Conservation (phyloP, 1,140 invertebrate species). For the Drosophila tani region DNA sequence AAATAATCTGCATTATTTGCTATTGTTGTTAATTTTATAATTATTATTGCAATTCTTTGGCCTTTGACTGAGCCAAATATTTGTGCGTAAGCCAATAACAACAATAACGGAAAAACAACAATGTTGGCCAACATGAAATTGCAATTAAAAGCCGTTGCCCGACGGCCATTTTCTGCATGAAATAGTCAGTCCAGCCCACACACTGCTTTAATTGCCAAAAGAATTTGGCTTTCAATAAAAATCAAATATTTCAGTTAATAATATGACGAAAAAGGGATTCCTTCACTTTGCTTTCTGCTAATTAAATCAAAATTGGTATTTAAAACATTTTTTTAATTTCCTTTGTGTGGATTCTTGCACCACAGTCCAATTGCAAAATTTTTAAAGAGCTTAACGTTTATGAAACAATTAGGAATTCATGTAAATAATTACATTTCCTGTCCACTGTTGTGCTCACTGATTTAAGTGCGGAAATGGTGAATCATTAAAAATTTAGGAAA, state of each 20-base stretch:
- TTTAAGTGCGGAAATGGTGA: slow-evolving; percentile 16
- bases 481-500: neutral
- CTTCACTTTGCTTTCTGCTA: neutral
- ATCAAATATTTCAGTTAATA: neutral
- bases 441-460: neutral
- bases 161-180: slow-evolving; percentile 49
- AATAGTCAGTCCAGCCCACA: slow-evolving; percentile 1
- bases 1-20: slow-evolving; percentile 32
- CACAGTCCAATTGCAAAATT: neutral
- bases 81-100: slow-evolving; percentile 19
- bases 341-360: neutral
- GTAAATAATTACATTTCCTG: slow-evolving; percentile 36
- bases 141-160: slow-evolving; percentile 61
- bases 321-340: too few relatives aligned
- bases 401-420: slow-evolving; percentile 41
- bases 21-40: slow-evolving; percentile 45
- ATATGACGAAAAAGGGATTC: too few relatives aligned
- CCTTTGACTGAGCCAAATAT: slow-evolving; percentile 43
- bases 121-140: slow-evolving; percentile 50
- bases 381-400: slow-evolving; percentile 19
- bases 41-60: slow-evolving; percentile 26
- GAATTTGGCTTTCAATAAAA: slow-evolving; percentile 2
- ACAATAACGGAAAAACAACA: slow-evolving; percentile 25
- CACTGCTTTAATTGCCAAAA: slow-evolving; percentile 10
- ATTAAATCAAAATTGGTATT: neutral